These are phyloP conservation scores for Whitmania pigra DNA, from an alignment of 1,140 invertebrate genomes.

Conservation along the genomic window DNA sequence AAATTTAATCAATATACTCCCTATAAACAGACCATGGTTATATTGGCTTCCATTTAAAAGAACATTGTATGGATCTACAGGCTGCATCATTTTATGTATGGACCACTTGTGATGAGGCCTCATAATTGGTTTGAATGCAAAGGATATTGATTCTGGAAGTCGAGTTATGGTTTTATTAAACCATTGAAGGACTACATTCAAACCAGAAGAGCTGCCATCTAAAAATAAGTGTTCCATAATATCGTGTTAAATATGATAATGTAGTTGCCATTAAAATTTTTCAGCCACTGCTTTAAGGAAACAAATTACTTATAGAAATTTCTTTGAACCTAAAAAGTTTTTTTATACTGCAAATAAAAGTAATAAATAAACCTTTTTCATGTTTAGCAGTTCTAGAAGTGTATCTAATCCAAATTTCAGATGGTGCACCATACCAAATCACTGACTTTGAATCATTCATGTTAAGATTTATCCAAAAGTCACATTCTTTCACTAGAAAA, in stretches of 20 bases:
- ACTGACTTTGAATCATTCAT: conserved; percentile 26
- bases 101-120: conserved; percentile 27
- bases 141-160: conserved; percentile 31
- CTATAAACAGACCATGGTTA: conserved; percentile 29
- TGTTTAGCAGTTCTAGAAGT: not conserved
- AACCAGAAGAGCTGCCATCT: conserved; percentile 23
- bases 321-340: no score
- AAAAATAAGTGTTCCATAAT: not conserved
- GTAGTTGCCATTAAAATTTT: conserved; percentile 1
- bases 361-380: no score
- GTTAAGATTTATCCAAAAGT: conserved; percentile 28
- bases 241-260: conserved; percentile 1
- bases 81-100: conserved; percentile 29
- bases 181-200: conserved; percentile 29
- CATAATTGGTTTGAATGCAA: conserved; percentile 29
- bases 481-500: conserved; percentile 24
- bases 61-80: conserved; percentile 31
- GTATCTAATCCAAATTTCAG: conserved; percentile 27
- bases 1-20: no score
- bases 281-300: conserved; percentile 7
- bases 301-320: no score
- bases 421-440: conserved; percentile 30
- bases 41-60: conserved; percentile 33
- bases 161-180: conserved; percentile 32
- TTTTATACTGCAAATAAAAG: no score